Evolutionary conservation across 2,797 vertebrate genomes (phyloP), one percentile per base, ranked within the genome.

Genomic region (Cirrhinus mrigala): DNA sequence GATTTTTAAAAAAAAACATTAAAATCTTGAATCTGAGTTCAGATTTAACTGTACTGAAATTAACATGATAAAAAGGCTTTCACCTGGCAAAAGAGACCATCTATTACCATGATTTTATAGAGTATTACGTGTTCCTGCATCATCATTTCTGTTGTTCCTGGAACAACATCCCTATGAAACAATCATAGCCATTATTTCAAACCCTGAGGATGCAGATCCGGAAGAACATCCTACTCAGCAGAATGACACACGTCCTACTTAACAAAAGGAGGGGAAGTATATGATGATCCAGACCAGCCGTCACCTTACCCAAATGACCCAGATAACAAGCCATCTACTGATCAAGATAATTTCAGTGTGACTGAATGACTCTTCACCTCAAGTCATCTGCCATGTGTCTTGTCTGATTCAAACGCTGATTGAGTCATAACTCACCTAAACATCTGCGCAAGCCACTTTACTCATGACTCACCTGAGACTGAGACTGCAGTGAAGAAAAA

Each of bases 251-350:
- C 37, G n/a, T 27, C n/a, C 37, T 46, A 56, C 73, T 78, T 20
- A 24, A 14, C 12, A 40, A 60, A 78, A 78, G 18, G 33, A 77
- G 20, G 52, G 52, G 29, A 58, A 24, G 8, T 44, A 3, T 4
- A 20, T 79, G 40, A 79, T 3, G 56, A 27, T 60, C 56, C 37
- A 79, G 56, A 62, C 62, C 78, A 50, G 33, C 52, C 33, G 22
- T 81, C 76, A 56, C 37, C 50, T 40, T 46, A 44, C 11, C 20
- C 52, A 58, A 20, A 27, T 58, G 68, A 82, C 80, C 80, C 46
- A 22, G n/a, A 71, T 73, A 14, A 64, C 62, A 46, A 46, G 9
- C 44, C 9, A 64, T 7, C 62, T 64, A 29, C 62, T 64, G n/a
- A 64, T 29, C 62, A 29, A 7, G 7, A 29, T 8, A 27, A 24